These are phyloP conservation scores for Latrodectus elegans DNA, from an alignment of 2,888 invertebrate species.

Conservation along the genomic window DNA sequence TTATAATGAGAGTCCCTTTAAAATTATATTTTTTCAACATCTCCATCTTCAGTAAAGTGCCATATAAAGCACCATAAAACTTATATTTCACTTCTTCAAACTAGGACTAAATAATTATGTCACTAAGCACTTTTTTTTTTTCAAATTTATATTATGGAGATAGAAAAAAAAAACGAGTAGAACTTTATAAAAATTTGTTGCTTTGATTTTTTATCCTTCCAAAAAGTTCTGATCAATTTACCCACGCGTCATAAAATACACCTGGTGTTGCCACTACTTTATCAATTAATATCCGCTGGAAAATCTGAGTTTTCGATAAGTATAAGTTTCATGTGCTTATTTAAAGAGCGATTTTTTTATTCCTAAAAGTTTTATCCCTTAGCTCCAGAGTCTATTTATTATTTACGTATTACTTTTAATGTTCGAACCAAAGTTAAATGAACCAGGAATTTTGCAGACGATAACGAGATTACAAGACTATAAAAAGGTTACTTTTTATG, in stretches of 20 bases:
- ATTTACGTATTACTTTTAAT: constrained; percentile 58
- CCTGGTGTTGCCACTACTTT: constrained; percentile 57
- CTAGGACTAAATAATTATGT: not conserved
- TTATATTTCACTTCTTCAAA: too few species aligned
- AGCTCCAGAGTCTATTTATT: constrained; percentile 44
- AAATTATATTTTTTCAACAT: too few species aligned
- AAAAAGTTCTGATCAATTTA: constrained; percentile 52
- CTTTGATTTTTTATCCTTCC: not conserved
- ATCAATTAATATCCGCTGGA: constrained; percentile 52
- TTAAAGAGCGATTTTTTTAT: constrained; percentile 19
- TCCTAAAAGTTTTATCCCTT: constrained; percentile 2
- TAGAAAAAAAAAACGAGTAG: not conserved
- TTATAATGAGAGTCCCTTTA: too few species aligned
- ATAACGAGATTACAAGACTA: constrained; percentile 51
- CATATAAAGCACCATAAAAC: too few species aligned
- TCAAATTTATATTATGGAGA: not conserved
- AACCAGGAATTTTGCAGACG: constrained; percentile 51
- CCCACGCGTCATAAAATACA: constrained; percentile 55
- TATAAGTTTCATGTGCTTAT: constrained; percentile 48
- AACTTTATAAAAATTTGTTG: not conserved
- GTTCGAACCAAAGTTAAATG: constrained; percentile 54
- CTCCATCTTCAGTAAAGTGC: too few species aligned
- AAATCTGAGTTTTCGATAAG: constrained; percentile 57
- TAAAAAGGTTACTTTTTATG: constrained; percentile 66
- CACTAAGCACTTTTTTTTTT: not conserved